phyloP scores from a whole-genome alignment of 2,888 invertebrate species.

The Zhuqinia jingwanae region DNA sequence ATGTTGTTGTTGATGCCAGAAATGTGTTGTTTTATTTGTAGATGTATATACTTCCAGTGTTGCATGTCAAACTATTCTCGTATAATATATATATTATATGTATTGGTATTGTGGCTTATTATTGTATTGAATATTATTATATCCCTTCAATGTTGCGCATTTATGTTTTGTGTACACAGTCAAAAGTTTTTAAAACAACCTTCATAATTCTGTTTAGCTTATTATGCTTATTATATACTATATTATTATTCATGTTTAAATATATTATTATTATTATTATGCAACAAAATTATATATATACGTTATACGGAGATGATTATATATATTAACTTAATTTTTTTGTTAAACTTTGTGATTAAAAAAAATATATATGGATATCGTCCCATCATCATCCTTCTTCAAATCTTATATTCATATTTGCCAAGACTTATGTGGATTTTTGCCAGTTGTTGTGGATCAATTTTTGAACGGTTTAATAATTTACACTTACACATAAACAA shows the following conservation, averaged over 20 bases:
- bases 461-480: background rate
- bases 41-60: conserved; percentile 7
- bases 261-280: no score
- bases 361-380: background rate
- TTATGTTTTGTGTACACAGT: conserved; percentile 19
- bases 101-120: background rate
- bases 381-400: background rate
- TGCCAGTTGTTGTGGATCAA: conserved; percentile 13
- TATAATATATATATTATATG: no score
- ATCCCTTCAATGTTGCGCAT: conserved; percentile 1
- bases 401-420: background rate
- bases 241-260: background rate
- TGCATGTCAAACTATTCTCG: background rate
- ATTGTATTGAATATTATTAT: background rate
- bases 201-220: conserved; percentile 25
- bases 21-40: conserved; percentile 11
- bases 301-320: background rate
- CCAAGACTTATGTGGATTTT: conserved; percentile 23
- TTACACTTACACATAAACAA: no score
- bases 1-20: background rate
- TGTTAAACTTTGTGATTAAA: no score
- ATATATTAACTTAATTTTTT: no score
- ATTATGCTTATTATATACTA: conserved; percentile 2
- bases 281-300: no score
- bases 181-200: background rate